A percentile compares a stretch with the other conserved stretches of the same genome.
These are phyloP conservation scores for Yoshiicerus persimilis DNA, from an alignment of 1,140 invertebrate species.

Conservation along the genomic window DNA sequence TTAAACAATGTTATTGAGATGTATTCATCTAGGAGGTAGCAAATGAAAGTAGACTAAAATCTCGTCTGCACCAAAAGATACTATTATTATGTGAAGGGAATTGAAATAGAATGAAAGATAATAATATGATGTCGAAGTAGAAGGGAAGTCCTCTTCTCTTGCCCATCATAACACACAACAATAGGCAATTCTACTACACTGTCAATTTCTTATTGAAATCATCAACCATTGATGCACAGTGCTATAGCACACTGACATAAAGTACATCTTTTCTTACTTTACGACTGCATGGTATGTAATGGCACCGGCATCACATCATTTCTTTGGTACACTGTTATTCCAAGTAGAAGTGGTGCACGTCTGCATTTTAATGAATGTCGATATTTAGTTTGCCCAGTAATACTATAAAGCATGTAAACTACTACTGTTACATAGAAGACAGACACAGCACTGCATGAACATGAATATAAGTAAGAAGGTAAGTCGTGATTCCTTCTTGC, in stretches of 20 bases:
- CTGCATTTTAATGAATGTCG: too few relatives aligned
- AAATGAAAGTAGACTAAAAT: neutral
- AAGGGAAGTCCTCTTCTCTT: neutral
- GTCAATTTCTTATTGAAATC: neutral
- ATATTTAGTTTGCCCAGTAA: too few relatives aligned
- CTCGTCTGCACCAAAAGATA: neutral
- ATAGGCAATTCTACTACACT: neutral
- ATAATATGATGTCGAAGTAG: neutral
- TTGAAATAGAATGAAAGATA: neutral
- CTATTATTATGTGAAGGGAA: neutral
- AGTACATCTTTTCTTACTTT: neutral
- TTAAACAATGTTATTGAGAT: too few relatives aligned
- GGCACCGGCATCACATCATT: neutral
- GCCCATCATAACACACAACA: neutral
- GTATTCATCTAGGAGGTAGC: too few relatives aligned
- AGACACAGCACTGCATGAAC: too few relatives aligned
- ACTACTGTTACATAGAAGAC: too few relatives aligned
- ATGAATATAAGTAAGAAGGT: too few relatives aligned
- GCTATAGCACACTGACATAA: neutral
- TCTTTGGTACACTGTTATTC: neutral
- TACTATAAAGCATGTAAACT: too few relatives aligned
- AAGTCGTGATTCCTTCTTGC: too few relatives aligned
- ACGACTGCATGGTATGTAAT: neutral
- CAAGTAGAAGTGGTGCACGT: too few relatives aligned
- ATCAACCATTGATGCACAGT: neutral